Conservation (phyloP, 1,140 invertebrate genomes). For the Aricia agestis region DNA sequence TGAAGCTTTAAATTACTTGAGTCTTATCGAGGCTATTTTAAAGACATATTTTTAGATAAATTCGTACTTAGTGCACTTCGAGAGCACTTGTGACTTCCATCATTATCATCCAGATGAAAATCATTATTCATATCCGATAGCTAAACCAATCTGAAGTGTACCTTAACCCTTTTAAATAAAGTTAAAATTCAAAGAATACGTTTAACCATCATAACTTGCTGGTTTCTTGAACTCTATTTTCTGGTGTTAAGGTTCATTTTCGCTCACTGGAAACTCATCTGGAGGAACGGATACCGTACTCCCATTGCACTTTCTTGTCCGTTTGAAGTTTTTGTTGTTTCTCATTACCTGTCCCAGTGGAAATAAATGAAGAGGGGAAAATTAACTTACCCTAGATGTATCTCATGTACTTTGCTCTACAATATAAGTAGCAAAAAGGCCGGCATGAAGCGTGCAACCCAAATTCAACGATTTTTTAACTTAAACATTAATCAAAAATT, state of each 20-base stretch:
- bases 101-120: constrained; percentile 1
- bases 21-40: background rate
- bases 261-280: constrained; percentile 30
- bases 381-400: constrained; percentile 3
- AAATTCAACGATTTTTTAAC: too few relatives aligned
- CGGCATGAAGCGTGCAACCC: too few relatives aligned
- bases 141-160: background rate
- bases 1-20: background rate
- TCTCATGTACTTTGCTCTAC: background rate
- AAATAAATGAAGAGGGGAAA: background rate
- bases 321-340: constrained; percentile 27
- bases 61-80: too few relatives aligned
- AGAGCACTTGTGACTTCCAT: background rate
- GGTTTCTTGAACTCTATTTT: background rate
- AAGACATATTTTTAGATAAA: background rate
- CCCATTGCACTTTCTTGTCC: constrained; percentile 45
- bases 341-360: background rate
- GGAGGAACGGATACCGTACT: constrained; percentile 42
- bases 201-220: background rate
- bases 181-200: background rate
- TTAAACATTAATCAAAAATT: too few relatives aligned
- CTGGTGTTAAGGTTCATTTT: constrained; percentile 11
- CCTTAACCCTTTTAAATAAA: background rate
- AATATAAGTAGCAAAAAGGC: too few relatives aligned
- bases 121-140: background rate